Base-by-base conservation (phyloP, 2,797 vertebrate genomes). In the Helarctos malayanus region DNA sequence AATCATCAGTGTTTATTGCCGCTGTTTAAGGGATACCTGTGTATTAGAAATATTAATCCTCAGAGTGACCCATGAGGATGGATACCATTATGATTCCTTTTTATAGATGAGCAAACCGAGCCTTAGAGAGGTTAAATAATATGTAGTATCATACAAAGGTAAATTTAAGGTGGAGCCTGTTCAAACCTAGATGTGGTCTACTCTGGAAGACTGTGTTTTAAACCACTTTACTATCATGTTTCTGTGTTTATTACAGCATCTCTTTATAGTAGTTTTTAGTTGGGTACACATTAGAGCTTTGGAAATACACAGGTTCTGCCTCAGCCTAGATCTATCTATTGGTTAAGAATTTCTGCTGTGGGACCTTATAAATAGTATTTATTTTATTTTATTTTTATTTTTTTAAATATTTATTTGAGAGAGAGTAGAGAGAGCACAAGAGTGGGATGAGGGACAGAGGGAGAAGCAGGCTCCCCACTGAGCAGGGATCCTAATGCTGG, bases 41-140 rank as follows among this genome's bases (percentile, higher is more conserved):
- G 65, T 83, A n/a, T 83, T 87, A 92, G 75, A 91, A 87, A 92
- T 81, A 56, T 14, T 65, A 73, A 73, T 81, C 65, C 32, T 95
- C 15, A 82, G 56, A 92, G 38, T 35, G 76, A 21, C 49, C 19
- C 5, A 27, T 25, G 19, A 81, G 14, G 27, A 19, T 81, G 32
- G 25, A 19, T 88, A 82, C n/a, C 32, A 68, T 76, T 59, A 23
- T 75, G 82, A 73, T 68, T 13, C 38, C 65, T 18, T 25, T 91
- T 80, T 71, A 45, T 29, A 80, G 18, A 32, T 61, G 32, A 89
- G 49, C 65, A 88, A 49, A 45, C 35, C 47, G 56, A 82, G 29
- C 35, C 56, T 65, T 71, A 65, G 69, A 81, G 54, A 82, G 73
- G 13, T 91, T 79, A 81, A 94, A 14, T 59, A 69, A 91, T 61